Evolutionary conservation across 2,888 invertebrate genomes (phyloP), one percentile per base, ranked within the genome.

Genomic region (Eurytoma adleriae): DNA sequence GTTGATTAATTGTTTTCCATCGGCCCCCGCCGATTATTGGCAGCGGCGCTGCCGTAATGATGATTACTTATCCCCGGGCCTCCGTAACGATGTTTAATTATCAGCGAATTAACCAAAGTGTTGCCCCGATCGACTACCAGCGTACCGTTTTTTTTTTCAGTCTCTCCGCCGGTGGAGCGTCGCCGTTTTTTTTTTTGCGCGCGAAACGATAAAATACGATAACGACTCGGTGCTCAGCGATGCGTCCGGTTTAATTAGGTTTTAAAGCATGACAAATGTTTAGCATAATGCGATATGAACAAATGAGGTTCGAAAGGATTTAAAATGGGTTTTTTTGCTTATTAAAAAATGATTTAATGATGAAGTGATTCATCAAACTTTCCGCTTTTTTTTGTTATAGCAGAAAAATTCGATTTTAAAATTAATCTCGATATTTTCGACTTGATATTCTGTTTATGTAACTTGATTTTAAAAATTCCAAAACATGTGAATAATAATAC

Each of bases 1-100:
- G 84, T 86, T 85, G 85, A 86, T 85, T 85, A 86, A 86, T 86
- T 86, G 85, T 85, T 83, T 83, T 80, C 68, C 79, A 61, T 48
- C 69, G 64, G 57, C 18, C 48, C 54, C 40, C 40, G 40, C 7
- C 67, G 62, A 79, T 81, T 67, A 71, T 78, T 78, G 78, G 73
- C 66, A 50, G 20, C 48, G 62, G 50, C 20, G 27, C 24, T 56
- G 20, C 30, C 61, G 57, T 77, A 78, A 71, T 30, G 57, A 40
- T 72, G 62, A 75, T 81, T 75, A 75, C 70, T 75, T 20, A 67
- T 54, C 18, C n/a, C n/a, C 13, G 3, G 40, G n/a, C 40, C 18
- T 10, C 16, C 68, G 20, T 74, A 75, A 71, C 74, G 75, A 71
- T 75, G 68, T 52, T 78, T 75, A 78, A 81, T 81, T 81, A 78